A percentile compares a stretch with the other conserved stretches of the same genome.
These are phyloP conservation scores for Poecilia picta DNA, from an alignment of 2,797 vertebrate genomes.

Conservation along the genomic window DNA sequence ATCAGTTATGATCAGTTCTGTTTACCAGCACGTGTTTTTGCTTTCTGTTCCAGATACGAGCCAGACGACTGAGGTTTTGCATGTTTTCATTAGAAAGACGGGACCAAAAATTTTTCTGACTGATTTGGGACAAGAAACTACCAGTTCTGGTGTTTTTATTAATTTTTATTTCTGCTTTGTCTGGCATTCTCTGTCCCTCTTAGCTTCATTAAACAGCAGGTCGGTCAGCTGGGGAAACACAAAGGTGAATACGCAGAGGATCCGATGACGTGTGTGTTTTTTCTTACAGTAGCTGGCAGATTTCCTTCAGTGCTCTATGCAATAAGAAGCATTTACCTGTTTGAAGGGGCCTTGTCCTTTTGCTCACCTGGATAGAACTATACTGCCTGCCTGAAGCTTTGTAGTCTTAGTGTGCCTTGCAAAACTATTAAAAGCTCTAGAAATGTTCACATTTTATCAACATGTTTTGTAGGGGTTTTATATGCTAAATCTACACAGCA, in stretches of 20 bases:
- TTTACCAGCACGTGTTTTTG: neutral
- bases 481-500: neutral
- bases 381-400: constrained; percentile 45
- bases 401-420: constrained; percentile 8
- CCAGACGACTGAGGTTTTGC: constrained; percentile 78
- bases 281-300: constrained; percentile 52
- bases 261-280: constrained; percentile 36
- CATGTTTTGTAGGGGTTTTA: neutral
- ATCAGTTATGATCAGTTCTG: too few relatives aligned
- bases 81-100: constrained; percentile 12
- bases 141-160: constrained; percentile 28
- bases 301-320: constrained; percentile 67
- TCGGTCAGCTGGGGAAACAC: constrained; percentile 10
- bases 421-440: neutral
- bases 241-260: constrained; percentile 20
- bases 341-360: constrained; percentile 68
- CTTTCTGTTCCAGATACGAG: constrained; percentile 78
- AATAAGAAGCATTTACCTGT: constrained; percentile 57
- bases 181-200: constrained; percentile 43
- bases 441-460: neutral
- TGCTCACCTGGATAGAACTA: constrained; percentile 38
- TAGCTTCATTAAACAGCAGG: constrained; percentile 39
- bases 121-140: constrained; percentile 40
- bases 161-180: constrained; percentile 43
- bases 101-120: constrained; percentile 30